phyloP scores from a whole-genome alignment of 2,888 invertebrate genomes.

The Tetranychus truncatus region DNA sequence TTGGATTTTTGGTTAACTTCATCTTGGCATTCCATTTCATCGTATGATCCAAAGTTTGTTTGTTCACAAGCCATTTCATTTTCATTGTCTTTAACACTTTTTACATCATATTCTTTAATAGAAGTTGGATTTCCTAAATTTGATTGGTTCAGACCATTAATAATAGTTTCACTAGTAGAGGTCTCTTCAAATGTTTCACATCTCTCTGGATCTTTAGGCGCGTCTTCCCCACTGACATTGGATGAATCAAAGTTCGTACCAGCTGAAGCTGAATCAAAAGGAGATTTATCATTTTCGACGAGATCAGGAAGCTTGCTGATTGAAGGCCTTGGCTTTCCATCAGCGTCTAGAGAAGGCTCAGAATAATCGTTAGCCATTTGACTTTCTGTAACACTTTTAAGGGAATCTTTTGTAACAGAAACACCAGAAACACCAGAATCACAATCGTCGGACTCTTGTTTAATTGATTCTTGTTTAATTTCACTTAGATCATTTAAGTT shows the following conservation, averaged over 20 bases:
- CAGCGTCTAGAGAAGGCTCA: slow-evolving; percentile 16
- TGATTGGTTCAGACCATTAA: slow-evolving; percentile 57
- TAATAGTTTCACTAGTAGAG: slow-evolving; percentile 46
- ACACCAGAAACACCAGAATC: neutral
- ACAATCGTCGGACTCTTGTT: too few species aligned
- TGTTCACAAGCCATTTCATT: slow-evolving; percentile 96
- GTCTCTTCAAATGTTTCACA: slow-evolving; percentile 52
- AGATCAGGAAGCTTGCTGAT: slow-evolving; percentile 56
- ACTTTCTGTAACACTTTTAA: slow-evolving; percentile 17
- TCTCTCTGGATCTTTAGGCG: slow-evolving; percentile 32
- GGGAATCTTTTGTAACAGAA: slow-evolving; percentile 12
- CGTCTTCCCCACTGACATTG: slow-evolving; percentile 42
- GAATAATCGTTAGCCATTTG: slow-evolving; percentile 16
- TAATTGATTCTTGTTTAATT: too few species aligned
- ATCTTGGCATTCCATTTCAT: neutral
- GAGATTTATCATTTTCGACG: slow-evolving; percentile 45
- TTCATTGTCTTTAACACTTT: slow-evolving; percentile 53
- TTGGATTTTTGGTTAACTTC: too few species aligned
- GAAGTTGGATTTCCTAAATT: slow-evolving; percentile 74
- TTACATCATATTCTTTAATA: slow-evolving; percentile 76
- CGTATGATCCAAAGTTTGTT: slow-evolving; percentile 68
- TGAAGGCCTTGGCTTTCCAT: slow-evolving; percentile 25
- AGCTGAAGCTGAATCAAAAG: slow-evolving; percentile 49
- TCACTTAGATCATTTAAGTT: too few species aligned
- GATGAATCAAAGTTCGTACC: slow-evolving; percentile 84